These are phyloP conservation scores for Macrobrachium nipponense DNA, from an alignment of 1,140 invertebrate species.

Conservation along the genomic window DNA sequence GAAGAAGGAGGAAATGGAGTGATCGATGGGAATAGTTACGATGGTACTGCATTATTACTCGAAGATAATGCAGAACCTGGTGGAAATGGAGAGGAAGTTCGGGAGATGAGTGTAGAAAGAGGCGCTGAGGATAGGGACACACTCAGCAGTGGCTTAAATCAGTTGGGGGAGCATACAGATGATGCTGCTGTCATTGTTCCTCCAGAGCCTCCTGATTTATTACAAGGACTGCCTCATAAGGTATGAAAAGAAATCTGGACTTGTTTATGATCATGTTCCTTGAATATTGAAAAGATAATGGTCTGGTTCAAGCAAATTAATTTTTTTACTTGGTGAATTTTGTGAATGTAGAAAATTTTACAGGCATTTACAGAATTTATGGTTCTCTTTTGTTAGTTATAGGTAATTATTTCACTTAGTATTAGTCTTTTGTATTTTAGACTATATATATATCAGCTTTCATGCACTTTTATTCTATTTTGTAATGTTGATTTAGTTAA, in stretches of 20 bases:
- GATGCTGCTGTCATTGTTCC: slow-evolving; percentile 23
- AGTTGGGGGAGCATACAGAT: slow-evolving; percentile 9
- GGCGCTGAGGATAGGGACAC: neutral
- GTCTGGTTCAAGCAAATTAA: neutral
- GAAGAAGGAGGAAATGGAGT: neutral
- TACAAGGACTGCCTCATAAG: slow-evolving; percentile 34
- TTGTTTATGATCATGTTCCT: neutral
- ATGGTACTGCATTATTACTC: no score
- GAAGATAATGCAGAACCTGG: no score
- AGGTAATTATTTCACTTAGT: no score
- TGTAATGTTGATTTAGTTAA: neutral
- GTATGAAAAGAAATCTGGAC: neutral
- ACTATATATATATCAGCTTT: neutral
- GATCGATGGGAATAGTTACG: no score
- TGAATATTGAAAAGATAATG: neutral
- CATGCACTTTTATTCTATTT: neutral
- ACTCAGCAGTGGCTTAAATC: neutral
- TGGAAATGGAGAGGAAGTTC: no score
- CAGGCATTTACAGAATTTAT: no score
- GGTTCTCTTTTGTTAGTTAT: no score
- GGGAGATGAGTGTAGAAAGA: neutral
- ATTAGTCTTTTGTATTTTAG: neutral
- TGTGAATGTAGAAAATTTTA: no score
- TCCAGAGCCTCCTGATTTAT: slow-evolving; percentile 44
- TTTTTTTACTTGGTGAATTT: neutral